A percentile compares a stretch with the other conserved stretches of the same genome.
Evolutionary conservation across 2,113 vertebrate species (phyloP).

Genomic region (Hippocampus guttulatus): DNA sequence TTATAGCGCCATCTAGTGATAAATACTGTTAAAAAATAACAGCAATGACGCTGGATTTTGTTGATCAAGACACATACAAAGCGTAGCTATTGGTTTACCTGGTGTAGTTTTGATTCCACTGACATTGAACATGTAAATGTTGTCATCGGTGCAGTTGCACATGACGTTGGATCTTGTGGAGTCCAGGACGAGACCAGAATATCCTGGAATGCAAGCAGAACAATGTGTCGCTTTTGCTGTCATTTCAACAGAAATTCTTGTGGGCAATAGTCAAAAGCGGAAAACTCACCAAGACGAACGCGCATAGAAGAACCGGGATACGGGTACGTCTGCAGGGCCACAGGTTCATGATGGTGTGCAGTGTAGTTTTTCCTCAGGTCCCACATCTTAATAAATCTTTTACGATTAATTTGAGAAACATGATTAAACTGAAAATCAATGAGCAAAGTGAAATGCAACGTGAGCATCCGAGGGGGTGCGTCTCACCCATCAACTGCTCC

Average conservation of each 20-base stretch:
- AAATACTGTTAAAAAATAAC: not conserved
- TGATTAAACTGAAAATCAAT: not conserved
- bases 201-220: conserved; percentile 72
- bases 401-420: not conserved
- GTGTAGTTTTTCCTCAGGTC: conserved; percentile 92
- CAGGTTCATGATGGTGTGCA: conserved; percentile 76
- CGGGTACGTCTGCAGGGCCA: conserved; percentile 77
- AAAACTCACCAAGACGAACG: conserved; percentile 79
- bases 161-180: conserved; percentile 83
- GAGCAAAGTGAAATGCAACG: not conserved
- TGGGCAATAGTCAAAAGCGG: not conserved
- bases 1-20: conserved; percentile 56
- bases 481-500: conserved; percentile 94
- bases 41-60: not conserved
- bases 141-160: conserved; percentile 94
- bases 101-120: conserved; percentile 80
- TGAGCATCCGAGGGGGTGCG: no score
- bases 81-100: conserved; percentile 68
- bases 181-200: conserved; percentile 90
- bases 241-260: not conserved
- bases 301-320: conserved; percentile 89
- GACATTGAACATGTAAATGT: conserved; percentile 91
- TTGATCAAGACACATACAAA: not conserved
- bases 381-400: conserved; percentile 92
- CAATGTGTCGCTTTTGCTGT: not conserved